phyloP scores from a whole-genome alignment of 2,113 vertebrate species.

The Gorsachius goisagi region DNA sequence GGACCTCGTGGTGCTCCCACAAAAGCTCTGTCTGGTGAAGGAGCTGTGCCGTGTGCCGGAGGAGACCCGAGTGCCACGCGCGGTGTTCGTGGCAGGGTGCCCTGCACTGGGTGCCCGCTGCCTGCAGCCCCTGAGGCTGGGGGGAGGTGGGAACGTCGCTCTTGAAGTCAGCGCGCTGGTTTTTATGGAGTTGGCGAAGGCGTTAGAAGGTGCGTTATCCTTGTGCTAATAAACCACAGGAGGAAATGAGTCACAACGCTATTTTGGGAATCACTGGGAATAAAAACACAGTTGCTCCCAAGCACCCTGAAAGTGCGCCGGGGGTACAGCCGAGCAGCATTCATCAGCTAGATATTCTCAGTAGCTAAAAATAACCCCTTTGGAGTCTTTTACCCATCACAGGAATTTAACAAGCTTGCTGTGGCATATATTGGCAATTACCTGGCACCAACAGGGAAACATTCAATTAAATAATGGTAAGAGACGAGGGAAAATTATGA shows the following conservation, averaged over 20 bases:
- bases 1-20: not conserved
- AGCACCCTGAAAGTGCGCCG: fast-evolving
- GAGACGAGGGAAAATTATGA: not conserved
- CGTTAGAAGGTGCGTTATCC: not conserved
- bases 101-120: not conserved
- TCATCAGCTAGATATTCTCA: not conserved
- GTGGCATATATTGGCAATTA: not conserved
- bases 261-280: not conserved
- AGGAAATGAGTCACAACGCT: not conserved
- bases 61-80: fast-evolving
- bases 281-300: not conserved
- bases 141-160: too few species aligned
- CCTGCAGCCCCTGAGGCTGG: not conserved
- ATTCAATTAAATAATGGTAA: not conserved
- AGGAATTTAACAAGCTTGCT: not conserved
- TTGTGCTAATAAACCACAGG: not conserved
- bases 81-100: not conserved
- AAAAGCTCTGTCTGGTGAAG: not conserved
- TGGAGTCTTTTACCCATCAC: not conserved
- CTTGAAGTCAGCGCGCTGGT: fast-evolving
- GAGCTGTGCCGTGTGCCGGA: not conserved
- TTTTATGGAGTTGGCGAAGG: not conserved
- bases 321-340: not conserved
- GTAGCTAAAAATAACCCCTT: not conserved
- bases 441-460: not conserved